Evolutionary conservation across 2,113 vertebrate genomes (phyloP), one percentile per base, ranked within the genome.

Genomic region (Laticauda laticaudata): DNA sequence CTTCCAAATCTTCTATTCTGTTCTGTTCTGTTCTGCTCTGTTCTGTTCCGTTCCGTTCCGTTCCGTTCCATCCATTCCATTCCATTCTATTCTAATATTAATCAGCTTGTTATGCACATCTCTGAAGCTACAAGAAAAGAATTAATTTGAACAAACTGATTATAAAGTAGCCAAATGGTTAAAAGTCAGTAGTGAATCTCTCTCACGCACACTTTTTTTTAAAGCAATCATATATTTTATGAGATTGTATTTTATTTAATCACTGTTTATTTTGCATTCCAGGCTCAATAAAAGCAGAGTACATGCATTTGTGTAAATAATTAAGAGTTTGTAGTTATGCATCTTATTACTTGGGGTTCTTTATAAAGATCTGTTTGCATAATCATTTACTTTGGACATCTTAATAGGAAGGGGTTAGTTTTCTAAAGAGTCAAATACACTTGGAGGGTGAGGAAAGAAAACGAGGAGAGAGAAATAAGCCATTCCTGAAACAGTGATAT

Each of bases 321-420:
- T 92, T 94, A 75, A 55, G 34, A 90, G 51, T 94, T 96, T 94
- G 75, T 57, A 94, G 57, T 91, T 96, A 91, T 48, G 94, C 93
- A 96, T 95, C 93, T 94, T 95, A 94, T 95, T 95, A 96, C 59
- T 24, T 26, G 90, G 48, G 51, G 93, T 95, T 95, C 93, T 95
- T 96, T 92, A 55, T 91, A 92, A 29, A 94, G 86, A 23, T 87
- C 94, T 5, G 94, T 93, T 96, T 97, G 29, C 94, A 95, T 95
- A 95, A 91, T 51, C 34, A 95, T 94, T 96, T 48, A 55, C 6
- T 14, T 34, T 61, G 4, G 26, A 45, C 55, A 87, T 48, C 39
- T 51, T n/a, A 59, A 51, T 45, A 14, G 39, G 81, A 48, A n/a
- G 69, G n/a, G 34, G 45, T 18, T 87, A 10, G 34, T 9, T 34